phyloP scores from a whole-genome alignment of 64 coral and sea anemone genomes.

The Pocillopora damicornis region DNA sequence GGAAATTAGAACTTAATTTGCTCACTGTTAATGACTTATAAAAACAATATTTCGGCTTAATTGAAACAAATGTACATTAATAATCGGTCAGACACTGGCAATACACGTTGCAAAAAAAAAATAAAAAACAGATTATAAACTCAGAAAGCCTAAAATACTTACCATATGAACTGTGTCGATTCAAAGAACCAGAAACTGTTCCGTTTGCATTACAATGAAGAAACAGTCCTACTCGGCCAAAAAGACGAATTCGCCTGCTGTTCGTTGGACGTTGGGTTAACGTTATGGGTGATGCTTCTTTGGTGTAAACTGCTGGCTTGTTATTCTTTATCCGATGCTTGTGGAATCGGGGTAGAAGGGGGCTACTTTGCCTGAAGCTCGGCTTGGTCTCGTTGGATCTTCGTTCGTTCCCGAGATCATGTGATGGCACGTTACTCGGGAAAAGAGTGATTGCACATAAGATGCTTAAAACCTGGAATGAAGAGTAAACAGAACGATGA shows the following conservation, averaged over 20 bases:
- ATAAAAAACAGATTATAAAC: too few species aligned
- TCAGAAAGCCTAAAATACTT: not conserved
- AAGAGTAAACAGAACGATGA: not conserved
- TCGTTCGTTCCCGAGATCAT: not conserved
- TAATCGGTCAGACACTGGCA: too few species aligned
- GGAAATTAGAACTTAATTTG: too few species aligned
- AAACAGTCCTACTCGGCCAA: slow-evolving; percentile 50
- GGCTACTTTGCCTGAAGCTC: not conserved
- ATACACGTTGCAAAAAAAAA: not conserved
- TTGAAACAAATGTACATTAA: too few species aligned
- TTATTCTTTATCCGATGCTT: not conserved
- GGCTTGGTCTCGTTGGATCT: not conserved
- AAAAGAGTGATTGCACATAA: not conserved
- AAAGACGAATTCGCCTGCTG: slow-evolving; percentile 6
- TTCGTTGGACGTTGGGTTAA: slow-evolving; percentile 34
- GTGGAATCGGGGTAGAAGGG: not conserved
- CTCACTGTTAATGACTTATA: too few species aligned
- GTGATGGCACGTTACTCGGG: not conserved
- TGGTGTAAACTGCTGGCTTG: not conserved
- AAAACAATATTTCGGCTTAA: too few species aligned
- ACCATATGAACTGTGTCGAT: slow-evolving; percentile 9
- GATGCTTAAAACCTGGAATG: slow-evolving; percentile 5
- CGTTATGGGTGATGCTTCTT: not conserved
- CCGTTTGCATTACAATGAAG: slow-evolving; percentile 42
- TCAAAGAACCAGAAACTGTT: slow-evolving; percentile 45